Base-by-base conservation (phyloP, 1,140 invertebrate genomes). In the Pseudomyrmex gracilis region DNA sequence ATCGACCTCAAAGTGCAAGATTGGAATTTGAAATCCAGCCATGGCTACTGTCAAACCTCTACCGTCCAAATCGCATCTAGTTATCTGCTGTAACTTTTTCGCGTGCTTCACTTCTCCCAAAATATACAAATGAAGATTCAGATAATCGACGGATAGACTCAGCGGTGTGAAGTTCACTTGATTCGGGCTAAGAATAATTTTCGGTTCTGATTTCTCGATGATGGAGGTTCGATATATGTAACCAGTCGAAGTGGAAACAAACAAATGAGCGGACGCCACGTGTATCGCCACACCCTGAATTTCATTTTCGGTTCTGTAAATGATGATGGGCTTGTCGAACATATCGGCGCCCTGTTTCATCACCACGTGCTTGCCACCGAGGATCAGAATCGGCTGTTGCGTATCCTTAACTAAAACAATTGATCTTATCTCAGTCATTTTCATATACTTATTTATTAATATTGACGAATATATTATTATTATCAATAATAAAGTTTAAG, bases 1-100 rank as follows among this genome's bases (percentile, higher is more conserved):
- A 95, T 99, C 98, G 0, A 98, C 97, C 93, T 98, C 96, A 82
- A 99, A 95, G 89, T 98, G 97, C 63, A 95, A 94, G 0, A 98
- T 96, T 89, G 95, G 95, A 0, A 95, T 95, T 22, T 95, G 92
- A 34, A 98, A 95, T 0, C 96, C 96, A 20, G 95, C 95, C 73
- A 97, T 93, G 12, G 97, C 96, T 0, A 97, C 95, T 7, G 96
- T 95, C 60, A 96, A 94, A 76, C 95, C 95, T 85, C 95, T 95
- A 0, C 97, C 97, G 89, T 97, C 95, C 10, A 98, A 94, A 89
- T 96, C 95, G 91, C 97, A 98, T 63, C 97, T 95, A 60, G 96
- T 95, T 73, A 98, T 97, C 91, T 97, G 95, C 96, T 97, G 97
- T 43, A 94, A 92, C 0, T 93, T 95, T 2, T 93, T 94, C 0